These are phyloP conservation scores for Hozukius guyotensis DNA, from an alignment of 2,797 vertebrate species.

Conservation along the genomic window DNA sequence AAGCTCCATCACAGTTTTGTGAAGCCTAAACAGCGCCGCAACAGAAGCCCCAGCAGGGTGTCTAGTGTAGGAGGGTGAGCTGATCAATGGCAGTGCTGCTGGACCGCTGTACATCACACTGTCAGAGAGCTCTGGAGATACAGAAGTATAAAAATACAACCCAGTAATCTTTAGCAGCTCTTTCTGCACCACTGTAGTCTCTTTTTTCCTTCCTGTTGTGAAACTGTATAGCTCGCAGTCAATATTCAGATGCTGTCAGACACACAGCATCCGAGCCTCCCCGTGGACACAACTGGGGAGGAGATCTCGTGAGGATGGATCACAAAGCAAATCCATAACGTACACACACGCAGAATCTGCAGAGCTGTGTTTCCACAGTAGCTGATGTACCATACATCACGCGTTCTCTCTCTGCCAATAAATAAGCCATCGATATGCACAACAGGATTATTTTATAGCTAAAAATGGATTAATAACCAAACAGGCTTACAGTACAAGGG, in stretches of 20 bases:
- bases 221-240: constrained; percentile 38
- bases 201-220: constrained; percentile 8
- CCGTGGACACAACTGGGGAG: constrained; percentile 27
- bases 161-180: constrained; percentile 6
- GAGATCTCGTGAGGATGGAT: constrained; percentile 47
- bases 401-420: constrained; percentile 2
- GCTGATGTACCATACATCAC: neutral
- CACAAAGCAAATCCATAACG: constrained; percentile 38
- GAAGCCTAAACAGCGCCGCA: constrained; percentile 12
- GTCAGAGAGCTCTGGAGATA: constrained; percentile 3
- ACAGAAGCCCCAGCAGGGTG: constrained; percentile 30
- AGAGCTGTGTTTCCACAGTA: constrained; percentile 26
- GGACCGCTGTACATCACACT: constrained; percentile 29
- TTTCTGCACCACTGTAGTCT: neutral
- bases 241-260: constrained; percentile 45
- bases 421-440: constrained; percentile 3
- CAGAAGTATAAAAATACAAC: constrained; percentile 27
- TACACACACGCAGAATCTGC: constrained; percentile 7
- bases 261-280: constrained; percentile 32
- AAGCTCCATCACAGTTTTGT: constrained; percentile 24
- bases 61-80: constrained; percentile 24
- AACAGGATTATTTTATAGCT: constrained; percentile 11
- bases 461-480: constrained; percentile 14
- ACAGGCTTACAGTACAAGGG: neutral
- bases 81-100: constrained; percentile 41